A percentile compares a stretch with the other conserved stretches of the same genome.
phyloP scores from a whole-genome alignment of 1,140 invertebrate species.

The Mercenaria mercenaria region DNA sequence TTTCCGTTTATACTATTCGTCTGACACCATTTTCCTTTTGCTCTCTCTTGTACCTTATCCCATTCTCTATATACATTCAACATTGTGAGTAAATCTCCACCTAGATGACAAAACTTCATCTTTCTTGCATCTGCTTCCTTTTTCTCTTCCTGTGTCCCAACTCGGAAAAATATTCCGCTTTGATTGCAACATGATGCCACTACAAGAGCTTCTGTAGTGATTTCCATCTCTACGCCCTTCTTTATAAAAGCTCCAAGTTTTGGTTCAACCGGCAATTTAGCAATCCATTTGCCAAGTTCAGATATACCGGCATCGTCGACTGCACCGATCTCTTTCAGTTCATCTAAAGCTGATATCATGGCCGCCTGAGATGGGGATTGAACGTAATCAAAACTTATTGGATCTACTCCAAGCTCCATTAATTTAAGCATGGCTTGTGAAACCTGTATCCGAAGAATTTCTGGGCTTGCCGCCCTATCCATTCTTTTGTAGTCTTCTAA shows the following conservation, averaged over 20 bases:
- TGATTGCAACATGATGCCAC: slow-evolving; percentile 74
- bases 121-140: slow-evolving; percentile 89
- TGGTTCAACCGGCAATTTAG: slow-evolving; percentile 81
- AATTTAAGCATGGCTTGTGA: slow-evolving; percentile 81
- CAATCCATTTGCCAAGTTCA: slow-evolving; percentile 80
- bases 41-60: slow-evolving; percentile 71
- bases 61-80: slow-evolving; percentile 93
- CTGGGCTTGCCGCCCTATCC: slow-evolving; percentile 73
- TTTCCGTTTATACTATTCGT: slow-evolving; percentile 80
- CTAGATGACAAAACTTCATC: slow-evolving; percentile 90
- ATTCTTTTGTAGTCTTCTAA: slow-evolving; percentile 74
- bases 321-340: slow-evolving; percentile 76
- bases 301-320: slow-evolving; percentile 78
- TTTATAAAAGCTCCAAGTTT: slow-evolving; percentile 75
- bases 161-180: slow-evolving; percentile 76
- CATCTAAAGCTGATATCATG: slow-evolving; percentile 73
- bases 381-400: slow-evolving; percentile 81
- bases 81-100: slow-evolving; percentile 97
- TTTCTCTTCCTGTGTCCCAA: slow-evolving; percentile 88
- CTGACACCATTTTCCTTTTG: slow-evolving; percentile 79
- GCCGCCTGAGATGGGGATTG: slow-evolving; percentile 73
- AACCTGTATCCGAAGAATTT: slow-evolving; percentile 81
- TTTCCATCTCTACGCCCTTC: slow-evolving; percentile 68
- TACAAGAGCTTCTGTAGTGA: slow-evolving; percentile 89
- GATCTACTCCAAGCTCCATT: slow-evolving; percentile 76